Percentiles rank a stretch among this genome's conserved stretches.
Evolutionary conservation across 2,797 vertebrate species (phyloP).

Genomic region (Eurystomus glaucurus): DNA sequence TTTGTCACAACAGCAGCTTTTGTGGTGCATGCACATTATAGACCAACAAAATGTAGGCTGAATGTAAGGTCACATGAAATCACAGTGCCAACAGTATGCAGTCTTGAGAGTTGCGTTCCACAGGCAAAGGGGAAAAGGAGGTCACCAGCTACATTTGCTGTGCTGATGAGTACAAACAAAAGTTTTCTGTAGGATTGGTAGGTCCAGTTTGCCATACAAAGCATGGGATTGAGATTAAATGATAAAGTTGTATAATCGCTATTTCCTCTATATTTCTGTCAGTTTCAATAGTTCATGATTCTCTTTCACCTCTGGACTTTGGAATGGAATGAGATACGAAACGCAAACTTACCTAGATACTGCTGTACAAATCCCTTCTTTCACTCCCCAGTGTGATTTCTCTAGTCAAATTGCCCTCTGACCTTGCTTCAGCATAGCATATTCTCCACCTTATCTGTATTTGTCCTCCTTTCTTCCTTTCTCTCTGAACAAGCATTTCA

Average conservation of each 20-base stretch:
- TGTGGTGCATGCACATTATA: not conserved
- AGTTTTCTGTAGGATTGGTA: not conserved
- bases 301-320: conserved; percentile 15
- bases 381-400: not conserved
- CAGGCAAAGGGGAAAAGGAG: not conserved
- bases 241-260: not conserved
- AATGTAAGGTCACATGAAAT: not conserved
- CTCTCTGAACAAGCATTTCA: not conserved
- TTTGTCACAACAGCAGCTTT: not conserved
- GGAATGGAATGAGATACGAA: conserved; percentile 3
- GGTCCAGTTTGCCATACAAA: not conserved
- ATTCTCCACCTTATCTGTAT: not conserved
- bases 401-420: not conserved
- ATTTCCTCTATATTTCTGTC: not conserved
- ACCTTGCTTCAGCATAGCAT: not conserved
- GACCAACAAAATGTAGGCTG: not conserved
- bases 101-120: not conserved
- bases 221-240: not conserved
- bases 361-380: not conserved
- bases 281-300: not conserved
- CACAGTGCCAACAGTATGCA: not conserved
- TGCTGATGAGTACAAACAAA: not conserved
- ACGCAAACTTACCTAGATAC: not conserved
- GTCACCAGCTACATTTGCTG: rapidly evolving
- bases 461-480: not conserved